Evolutionary conservation across 2,888 invertebrate genomes (phyloP).

Genomic region (Megaustenia siamemsis): DNA sequence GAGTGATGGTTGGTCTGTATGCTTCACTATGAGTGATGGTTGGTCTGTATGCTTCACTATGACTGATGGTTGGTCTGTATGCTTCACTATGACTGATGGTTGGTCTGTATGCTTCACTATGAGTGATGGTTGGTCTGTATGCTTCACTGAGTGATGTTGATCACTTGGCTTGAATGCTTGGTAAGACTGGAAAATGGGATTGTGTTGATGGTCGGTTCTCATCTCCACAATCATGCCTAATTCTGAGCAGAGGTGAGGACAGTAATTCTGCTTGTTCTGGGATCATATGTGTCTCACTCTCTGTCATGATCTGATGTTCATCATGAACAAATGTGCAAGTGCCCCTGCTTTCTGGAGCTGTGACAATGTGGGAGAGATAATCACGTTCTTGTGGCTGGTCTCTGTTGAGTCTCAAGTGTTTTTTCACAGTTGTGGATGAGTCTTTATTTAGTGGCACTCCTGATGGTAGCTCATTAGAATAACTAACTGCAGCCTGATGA

Average conservation of each 20-base stretch:
- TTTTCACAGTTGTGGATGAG: constrained; percentile 42
- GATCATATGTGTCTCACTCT: constrained; percentile 62
- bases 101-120: too few relatives aligned
- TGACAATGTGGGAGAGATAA: constrained; percentile 76
- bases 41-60: too few relatives aligned
- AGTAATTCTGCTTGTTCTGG: constrained; percentile 57
- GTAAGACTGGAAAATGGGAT: constrained; percentile 56
- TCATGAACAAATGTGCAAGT: constrained; percentile 74
- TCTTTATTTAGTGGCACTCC: constrained; percentile 54
- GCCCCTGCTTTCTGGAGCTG: constrained; percentile 76
- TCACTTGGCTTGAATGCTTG: constrained; percentile 53
- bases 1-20: too few relatives aligned
- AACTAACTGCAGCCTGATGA: constrained; percentile 79
- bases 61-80: too few relatives aligned
- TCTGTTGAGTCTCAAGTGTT: constrained; percentile 52
- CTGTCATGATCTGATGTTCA: constrained; percentile 70
- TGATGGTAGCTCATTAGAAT: constrained; percentile 65
- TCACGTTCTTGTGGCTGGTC: constrained; percentile 67
- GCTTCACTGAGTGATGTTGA: too few relatives aligned
- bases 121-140: too few relatives aligned
- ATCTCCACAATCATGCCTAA: constrained; percentile 46
- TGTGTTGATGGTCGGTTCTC: constrained; percentile 58
- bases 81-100: too few relatives aligned
- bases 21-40: too few relatives aligned
- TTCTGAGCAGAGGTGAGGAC: constrained; percentile 53